Evolutionary conservation across 2,113 vertebrate species (phyloP), one percentile per base, ranked within the genome.

Genomic region (Hemichromis elongatus): DNA sequence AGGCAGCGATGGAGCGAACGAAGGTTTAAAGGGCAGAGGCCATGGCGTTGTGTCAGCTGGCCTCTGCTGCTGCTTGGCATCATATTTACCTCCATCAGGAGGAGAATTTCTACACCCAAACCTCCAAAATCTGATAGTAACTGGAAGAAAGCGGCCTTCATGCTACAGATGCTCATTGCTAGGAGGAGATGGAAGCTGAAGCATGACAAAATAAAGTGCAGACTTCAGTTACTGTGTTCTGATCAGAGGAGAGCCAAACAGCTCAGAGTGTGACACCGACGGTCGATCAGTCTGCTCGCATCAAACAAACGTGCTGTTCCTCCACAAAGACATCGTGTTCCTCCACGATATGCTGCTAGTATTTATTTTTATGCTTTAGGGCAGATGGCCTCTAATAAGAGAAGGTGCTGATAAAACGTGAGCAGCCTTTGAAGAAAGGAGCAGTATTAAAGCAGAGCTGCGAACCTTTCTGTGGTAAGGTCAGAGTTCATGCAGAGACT

Each of bases 401-500:
- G 9, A 56, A 56, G n/a, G 61, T 68, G 61, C 21, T 68, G 12
- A 68, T 24, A 14, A 14, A 0, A 68, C 35, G 21, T 24, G 7
- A 68, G 35, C 61, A 68, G 61, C 40, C 10, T 4, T 68, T 40
- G 30, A 19, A 18, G 4, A 59, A 18, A 40, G 14, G 4, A 45
- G 11, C 19, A 14, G 9, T 37, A 37, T 37, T 37, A 37, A 37
- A 37, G 35, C 11, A 40, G 61, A 40, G 30, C 37, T 37, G n/a
- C n/a, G n/a, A 47, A 45, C 66, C 66, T 73, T 73, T 47, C 9
- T 47, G 0, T 11, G 10, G 9, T 54, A 5, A 21, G 40, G 40
- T 73, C 2, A 28, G 40, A 42, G 5, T 11, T 73, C 24, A 0
- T 0, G 11, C 21, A 5, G 63, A 42, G 35, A 7, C 12, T 1